These are phyloP conservation scores for Macropis europaea DNA, from an alignment of 2,888 invertebrate species.

Conservation along the genomic window DNA sequence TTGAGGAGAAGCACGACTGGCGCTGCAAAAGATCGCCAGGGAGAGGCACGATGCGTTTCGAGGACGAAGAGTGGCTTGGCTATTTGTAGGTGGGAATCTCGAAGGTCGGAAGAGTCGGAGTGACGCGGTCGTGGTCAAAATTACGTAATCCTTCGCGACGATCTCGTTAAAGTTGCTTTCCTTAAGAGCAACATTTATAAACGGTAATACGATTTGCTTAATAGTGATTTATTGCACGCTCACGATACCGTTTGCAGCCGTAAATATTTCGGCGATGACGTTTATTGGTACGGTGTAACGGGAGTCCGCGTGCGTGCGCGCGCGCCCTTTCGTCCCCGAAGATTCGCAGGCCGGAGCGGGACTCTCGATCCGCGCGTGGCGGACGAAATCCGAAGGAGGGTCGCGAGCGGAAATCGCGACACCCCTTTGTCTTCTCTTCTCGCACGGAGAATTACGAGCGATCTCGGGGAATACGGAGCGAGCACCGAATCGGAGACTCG, in stretches of 20 bases:
- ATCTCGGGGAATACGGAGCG: neutral
- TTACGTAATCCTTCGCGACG: slow-evolving; percentile 54
- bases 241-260: slow-evolving; percentile 44
- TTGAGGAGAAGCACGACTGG: neutral
- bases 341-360: slow-evolving; percentile 21
- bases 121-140: slow-evolving; percentile 20
- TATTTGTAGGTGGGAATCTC: slow-evolving; percentile 14
- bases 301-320: slow-evolving; percentile 13
- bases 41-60: neutral
- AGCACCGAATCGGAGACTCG: slow-evolving; percentile 38
- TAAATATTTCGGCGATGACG: slow-evolving; percentile 55
- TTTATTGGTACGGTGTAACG: slow-evolving; percentile 46
- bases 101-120: slow-evolving; percentile 5
- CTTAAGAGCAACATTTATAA: slow-evolving; percentile 53
- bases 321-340: slow-evolving; percentile 32
- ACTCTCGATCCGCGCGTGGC: neutral
- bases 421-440: neutral
- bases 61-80: neutral
- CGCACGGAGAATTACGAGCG: neutral
- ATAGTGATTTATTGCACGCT: slow-evolving; percentile 59
- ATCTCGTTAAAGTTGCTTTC: slow-evolving; percentile 58
- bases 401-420: neutral
- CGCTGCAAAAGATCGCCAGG: neutral
- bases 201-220: slow-evolving; percentile 64
- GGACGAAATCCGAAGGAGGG: slow-evolving; percentile 5